phyloP scores from a whole-genome alignment of 2,113 vertebrate species.

The Axis porcinus region DNA sequence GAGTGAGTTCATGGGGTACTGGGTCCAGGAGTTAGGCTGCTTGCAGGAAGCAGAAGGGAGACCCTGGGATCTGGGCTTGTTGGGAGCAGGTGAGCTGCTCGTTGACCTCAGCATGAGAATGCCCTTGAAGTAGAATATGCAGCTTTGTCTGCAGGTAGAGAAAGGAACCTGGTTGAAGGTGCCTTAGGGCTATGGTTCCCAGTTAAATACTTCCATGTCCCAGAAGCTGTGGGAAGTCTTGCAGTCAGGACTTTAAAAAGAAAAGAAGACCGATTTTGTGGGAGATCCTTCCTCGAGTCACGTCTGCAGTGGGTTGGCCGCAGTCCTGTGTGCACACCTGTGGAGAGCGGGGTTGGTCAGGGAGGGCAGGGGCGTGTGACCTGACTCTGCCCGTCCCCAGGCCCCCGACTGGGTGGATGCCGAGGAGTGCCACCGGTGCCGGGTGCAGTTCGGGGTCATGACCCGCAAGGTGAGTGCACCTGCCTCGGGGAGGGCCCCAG shows the following conservation, averaged over 20 bases:
- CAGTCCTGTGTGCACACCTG: accelerated
- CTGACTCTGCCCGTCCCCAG: slow-evolving; percentile 70
- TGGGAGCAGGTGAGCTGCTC: neutral
- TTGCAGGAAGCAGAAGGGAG: neutral
- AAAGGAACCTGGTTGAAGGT: accelerated
- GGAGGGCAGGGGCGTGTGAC: accelerated
- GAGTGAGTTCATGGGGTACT: slow-evolving; percentile 81
- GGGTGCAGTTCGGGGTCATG: slow-evolving; percentile 97
- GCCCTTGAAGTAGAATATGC: accelerated
- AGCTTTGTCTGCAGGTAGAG: neutral
- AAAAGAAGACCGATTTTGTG: neutral
- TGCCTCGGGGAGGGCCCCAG: neutral
- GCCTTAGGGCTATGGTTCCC: neutral
- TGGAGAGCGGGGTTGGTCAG: neutral
- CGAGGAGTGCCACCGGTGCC: slow-evolving; percentile 96
- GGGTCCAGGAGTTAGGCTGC: neutral
- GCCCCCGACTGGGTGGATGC: slow-evolving; percentile 99
- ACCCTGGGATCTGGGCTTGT: neutral
- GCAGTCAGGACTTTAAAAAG: accelerated
- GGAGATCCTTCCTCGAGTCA: neutral
- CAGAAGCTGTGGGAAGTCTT: accelerated
- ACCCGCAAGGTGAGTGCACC: slow-evolving; percentile 91
- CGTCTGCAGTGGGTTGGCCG: neutral
- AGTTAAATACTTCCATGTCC: neutral
- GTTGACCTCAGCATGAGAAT: neutral